Evolutionary conservation across 2,888 invertebrate species (phyloP), one percentile per base, ranked within the genome.

Genomic region (Pardosa pseudoannulata): DNA sequence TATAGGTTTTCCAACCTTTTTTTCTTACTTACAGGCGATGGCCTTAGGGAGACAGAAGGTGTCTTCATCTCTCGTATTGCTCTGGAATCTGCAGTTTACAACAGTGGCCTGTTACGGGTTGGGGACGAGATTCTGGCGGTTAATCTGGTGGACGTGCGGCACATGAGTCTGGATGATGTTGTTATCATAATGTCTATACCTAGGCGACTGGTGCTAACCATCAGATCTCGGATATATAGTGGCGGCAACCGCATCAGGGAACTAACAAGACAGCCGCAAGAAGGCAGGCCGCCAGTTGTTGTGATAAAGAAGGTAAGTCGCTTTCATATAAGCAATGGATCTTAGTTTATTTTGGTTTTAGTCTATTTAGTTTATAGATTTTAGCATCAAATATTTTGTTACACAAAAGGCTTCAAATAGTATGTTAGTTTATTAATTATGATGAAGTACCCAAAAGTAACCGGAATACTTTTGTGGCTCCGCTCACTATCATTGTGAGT

Each of bases 151-250:
- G 98, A 98, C 92, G 99, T 99, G 89, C 96, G 97, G 89, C 95
- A 96, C 91, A 99, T 99, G 98, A 97, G 97, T 89, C 93, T 99
- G 90, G 99, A 99, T 92, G 99, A 99, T 92, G 99, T 99, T 89
- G 99, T 99, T 90, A 97, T 99, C 91, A 97, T 99, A 90, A 98
- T 99, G 97, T 98, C 98, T 91, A 99, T 99, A 93, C 99, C 99
- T 6, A 94, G 98, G 91, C 94, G 99, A 90, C 93, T 99, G 91
- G 95, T 99, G 89, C 94, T 99, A 89, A 97, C 97, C 90, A 98
- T 98, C 89, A 94, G 97, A 90, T 97, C 97, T 90, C 88, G 91
- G 19, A 90, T 90, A 71, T 90, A 90, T 56, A 88, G 75, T 65
- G 87, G 74, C 36, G 88, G 88, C 13, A 27, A 28, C 13, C 50